phyloP scores from a whole-genome alignment of 2,113 vertebrate species.

The Furnarius figulus region DNA sequence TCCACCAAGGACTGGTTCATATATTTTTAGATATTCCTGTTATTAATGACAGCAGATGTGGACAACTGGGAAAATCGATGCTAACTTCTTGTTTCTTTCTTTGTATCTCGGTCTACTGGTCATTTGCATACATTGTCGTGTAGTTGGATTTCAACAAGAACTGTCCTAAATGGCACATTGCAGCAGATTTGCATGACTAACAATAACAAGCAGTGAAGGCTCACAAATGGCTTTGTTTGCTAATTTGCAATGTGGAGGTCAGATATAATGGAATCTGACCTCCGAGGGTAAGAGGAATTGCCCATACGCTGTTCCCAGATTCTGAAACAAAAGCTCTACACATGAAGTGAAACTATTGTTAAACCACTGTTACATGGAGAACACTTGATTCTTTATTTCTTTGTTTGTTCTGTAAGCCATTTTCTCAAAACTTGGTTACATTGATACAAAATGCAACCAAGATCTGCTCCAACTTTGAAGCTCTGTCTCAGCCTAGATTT shows the following conservation, averaged over 20 bases:
- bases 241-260: constrained; percentile 57
- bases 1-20: not conserved
- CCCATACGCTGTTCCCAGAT: constrained; percentile 60
- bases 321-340: constrained; percentile 62
- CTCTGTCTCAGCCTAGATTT: not conserved
- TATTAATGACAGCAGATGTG: not conserved
- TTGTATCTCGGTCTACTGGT: not conserved
- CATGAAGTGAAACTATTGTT: constrained; percentile 48
- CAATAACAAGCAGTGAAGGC: constrained; percentile 30
- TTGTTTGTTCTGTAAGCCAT: constrained; percentile 60
- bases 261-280: constrained; percentile 67
- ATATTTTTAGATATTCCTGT: not conserved
- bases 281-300: constrained; percentile 61
- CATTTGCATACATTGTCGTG: not conserved
- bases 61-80: not conserved
- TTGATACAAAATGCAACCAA: constrained; percentile 7
- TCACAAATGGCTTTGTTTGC: constrained; percentile 59
- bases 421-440: constrained; percentile 67
- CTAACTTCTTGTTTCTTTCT: not conserved
- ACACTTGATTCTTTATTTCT: constrained; percentile 55
- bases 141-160: not conserved
- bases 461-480: not conserved
- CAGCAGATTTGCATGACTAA: constrained; percentile 46
- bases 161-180: constrained; percentile 12
- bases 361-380: constrained; percentile 31